Evolutionary conservation across 1,140 invertebrate genomes (phyloP).

Genomic region (Antheraea pernyi): DNA sequence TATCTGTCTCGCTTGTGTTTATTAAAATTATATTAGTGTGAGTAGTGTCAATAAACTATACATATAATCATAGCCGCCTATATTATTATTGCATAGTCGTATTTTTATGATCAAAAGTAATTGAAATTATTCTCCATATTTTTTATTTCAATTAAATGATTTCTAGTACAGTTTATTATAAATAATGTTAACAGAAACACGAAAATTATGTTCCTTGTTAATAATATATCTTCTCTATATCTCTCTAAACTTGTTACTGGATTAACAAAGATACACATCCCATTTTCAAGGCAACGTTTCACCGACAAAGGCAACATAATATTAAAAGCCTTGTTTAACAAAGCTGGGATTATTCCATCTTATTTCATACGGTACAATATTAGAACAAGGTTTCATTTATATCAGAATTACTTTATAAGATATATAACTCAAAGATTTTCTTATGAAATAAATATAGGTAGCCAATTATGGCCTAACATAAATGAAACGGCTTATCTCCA

Average conservation of each 20-base stretch:
- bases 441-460: no score
- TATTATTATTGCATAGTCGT: no score
- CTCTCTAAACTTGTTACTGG: background rate
- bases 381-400: background rate
- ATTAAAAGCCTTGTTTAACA: constrained; percentile 15
- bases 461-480: no score
- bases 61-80: no score
- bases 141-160: no score
- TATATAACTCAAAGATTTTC: background rate
- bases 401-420: background rate
- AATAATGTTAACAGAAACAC: background rate
- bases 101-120: no score
- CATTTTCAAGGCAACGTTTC: background rate
- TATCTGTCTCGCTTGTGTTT: no score
- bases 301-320: constrained; percentile 21
- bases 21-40: no score
- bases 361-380: background rate
- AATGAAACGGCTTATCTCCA: no score
- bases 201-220: background rate
- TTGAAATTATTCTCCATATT: no score
- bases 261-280: background rate
- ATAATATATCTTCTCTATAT: background rate
- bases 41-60: no score
- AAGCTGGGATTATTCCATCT: constrained; percentile 7
- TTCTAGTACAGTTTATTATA: background rate